Evolutionary conservation across 2,113 vertebrate genomes (phyloP), one percentile per base, ranked within the genome.

Genomic region (Echinops telfairi): DNA sequence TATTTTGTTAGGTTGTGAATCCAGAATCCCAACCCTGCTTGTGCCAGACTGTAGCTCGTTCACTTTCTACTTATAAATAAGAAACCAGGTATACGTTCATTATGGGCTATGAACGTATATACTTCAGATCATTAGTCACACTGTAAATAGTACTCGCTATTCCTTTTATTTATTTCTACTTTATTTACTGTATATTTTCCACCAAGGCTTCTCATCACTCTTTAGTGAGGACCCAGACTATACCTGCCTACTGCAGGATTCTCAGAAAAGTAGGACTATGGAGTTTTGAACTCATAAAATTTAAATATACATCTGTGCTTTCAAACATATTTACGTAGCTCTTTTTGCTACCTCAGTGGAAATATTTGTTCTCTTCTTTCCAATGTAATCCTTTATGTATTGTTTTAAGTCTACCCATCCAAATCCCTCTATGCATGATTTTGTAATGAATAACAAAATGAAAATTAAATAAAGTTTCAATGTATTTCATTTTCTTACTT

Each of bases 151-250:
- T 40, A 47, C 16, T 86, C 40, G 47, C 2, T 5, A 33, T 7
- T 79, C 60, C 27, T 80, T 88, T 90, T 75, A n/a, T 62, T 76
- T 43, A n/a, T 73, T 2, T 80, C 8, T 83, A 60, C 84, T 84
- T 43, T 79, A 3, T 75, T 81, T 81, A 38, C 3, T 75, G 75
- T 81, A 33, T 77, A 40, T 77, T 77, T 22, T 70, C 8, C 4
- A 95, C 27, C n/a, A 20, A 47, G 83, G 17, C 17, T 53, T 70
- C 70, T 76, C 17, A 11, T 81, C 84, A 38, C 47, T 53, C 0
- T 60, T 93, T 31, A 66, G 47, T 40, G 10, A 53, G 12, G 47
- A 64, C n/a, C 9, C 19, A 20, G 6, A 33, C 12, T 10, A 10
- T 22, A 62, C 15, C 10, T 92, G 17, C n/a, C 38, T 7, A 36